Percentiles rank a stretch among this genome's conserved stretches.
Conservation (phyloP, 2,797 vertebrate species). For the Taeniopygia guttata region DNA sequence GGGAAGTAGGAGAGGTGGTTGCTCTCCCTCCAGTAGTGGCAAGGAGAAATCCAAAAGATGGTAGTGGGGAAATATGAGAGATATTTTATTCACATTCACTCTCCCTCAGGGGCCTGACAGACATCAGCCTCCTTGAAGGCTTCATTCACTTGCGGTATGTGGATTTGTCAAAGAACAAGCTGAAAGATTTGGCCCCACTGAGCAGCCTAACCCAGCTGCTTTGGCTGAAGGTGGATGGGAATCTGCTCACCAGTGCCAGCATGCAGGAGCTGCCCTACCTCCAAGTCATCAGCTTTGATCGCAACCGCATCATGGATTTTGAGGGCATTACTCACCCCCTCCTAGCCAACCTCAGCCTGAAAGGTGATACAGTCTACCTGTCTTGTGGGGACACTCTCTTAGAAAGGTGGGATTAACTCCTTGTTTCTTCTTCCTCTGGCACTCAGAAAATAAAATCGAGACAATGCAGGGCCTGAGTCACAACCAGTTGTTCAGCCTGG, state of each 20-base stretch:
- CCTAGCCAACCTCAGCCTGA: slow-evolving; percentile 84
- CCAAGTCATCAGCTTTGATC: slow-evolving; percentile 85
- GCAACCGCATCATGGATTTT: slow-evolving; percentile 78
- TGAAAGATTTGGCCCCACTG: slow-evolving; percentile 86
- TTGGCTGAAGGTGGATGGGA: slow-evolving; percentile 89
- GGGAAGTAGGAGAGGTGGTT: background rate
- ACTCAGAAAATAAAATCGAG: slow-evolving; percentile 84
- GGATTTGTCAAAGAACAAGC: slow-evolving; percentile 88
- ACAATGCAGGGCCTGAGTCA: slow-evolving; percentile 75
- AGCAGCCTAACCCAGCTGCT: slow-evolving; percentile 84
- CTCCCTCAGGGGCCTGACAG: slow-evolving; percentile 81
- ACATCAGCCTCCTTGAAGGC: slow-evolving; percentile 79
- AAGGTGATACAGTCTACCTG: slow-evolving; percentile 74
- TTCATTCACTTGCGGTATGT: slow-evolving; percentile 90
- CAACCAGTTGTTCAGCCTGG: slow-evolving; percentile 76
- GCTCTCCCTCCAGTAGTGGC: background rate
- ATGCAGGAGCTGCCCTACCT: slow-evolving; percentile 83
- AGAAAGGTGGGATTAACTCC: background rate
- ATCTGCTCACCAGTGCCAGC: slow-evolving; percentile 76
- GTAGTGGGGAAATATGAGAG: background rate
- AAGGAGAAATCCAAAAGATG: background rate
- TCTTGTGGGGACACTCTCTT: background rate
- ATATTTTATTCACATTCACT: background rate
- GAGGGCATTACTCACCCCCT: slow-evolving; percentile 81
- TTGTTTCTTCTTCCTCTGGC: background rate